Conservation (phyloP, 2,797 vertebrate genomes). For the Acrocephalus scirpaceus region DNA sequence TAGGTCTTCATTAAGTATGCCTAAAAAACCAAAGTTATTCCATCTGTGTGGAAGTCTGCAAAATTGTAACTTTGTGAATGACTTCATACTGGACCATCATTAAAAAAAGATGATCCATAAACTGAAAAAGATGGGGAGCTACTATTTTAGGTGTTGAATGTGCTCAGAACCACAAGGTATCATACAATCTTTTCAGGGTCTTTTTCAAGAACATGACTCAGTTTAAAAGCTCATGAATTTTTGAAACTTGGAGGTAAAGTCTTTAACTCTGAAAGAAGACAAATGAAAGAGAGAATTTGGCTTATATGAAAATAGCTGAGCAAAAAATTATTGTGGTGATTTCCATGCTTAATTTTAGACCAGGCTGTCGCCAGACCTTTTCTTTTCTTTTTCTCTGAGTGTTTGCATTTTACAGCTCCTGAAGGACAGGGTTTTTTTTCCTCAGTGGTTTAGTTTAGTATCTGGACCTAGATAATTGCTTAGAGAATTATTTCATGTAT, state of each 20-base stretch:
- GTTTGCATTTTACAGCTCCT: background rate
- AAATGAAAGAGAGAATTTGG: background rate
- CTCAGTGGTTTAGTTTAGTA: background rate
- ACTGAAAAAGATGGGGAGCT: background rate
- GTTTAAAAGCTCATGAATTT: background rate
- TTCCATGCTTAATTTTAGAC: background rate
- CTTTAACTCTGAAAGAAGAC: background rate
- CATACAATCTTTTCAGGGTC: background rate
- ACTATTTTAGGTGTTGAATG: background rate
- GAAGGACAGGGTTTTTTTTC: background rate
- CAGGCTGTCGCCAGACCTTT: fast-evolving
- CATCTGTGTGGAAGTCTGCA: background rate
- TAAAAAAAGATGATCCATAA: background rate
- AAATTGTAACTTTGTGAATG: background rate
- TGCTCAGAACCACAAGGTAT: background rate
- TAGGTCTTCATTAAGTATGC: background rate
- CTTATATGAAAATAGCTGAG: background rate
- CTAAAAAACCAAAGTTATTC: background rate
- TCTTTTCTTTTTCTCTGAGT: background rate
- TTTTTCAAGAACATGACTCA: background rate
- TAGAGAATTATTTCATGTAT: background rate
- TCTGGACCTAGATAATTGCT: background rate
- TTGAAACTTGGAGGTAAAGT: background rate
- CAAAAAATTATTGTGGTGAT: background rate
- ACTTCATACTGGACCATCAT: background rate